Conservation (phyloP, 2,888 invertebrate species). For the Agrochola lota region DNA sequence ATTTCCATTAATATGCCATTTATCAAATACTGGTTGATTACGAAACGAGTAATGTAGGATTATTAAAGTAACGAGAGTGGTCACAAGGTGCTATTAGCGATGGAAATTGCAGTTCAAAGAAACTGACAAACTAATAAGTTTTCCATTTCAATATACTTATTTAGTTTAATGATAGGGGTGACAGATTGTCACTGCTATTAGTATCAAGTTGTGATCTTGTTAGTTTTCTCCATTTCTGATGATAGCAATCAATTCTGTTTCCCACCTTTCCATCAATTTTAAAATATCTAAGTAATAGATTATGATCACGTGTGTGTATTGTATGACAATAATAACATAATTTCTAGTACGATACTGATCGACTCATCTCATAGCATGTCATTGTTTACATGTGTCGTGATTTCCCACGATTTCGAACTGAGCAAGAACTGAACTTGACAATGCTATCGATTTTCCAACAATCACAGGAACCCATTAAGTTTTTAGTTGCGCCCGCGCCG, state of each 20-base stretch:
- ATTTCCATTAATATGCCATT: conserved; percentile 19
- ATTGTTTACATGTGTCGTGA: conserved; percentile 73
- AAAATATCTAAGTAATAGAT: conserved; percentile 22
- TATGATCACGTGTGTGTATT: conserved; percentile 44
- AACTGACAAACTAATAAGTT: conserved; percentile 41
- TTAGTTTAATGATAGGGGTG: conserved; percentile 48
- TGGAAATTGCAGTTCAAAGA: conserved; percentile 32
- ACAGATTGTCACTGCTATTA: conserved; percentile 35
- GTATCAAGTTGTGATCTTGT: conserved; percentile 30
- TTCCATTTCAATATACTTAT: conserved; percentile 47
- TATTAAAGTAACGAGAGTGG: conserved; percentile 37
- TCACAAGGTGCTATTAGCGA: conserved; percentile 27
- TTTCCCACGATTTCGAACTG: conserved; percentile 85
- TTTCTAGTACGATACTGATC: conserved; percentile 69
- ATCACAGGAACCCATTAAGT: conserved; percentile 68
- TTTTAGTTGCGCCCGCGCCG: conserved; percentile 66
- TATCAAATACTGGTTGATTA: conserved; percentile 28
- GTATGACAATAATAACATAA: conserved; percentile 51
- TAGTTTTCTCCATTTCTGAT: conserved; percentile 57
- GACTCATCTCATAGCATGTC: conserved; percentile 59
- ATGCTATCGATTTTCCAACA: conserved; percentile 74
- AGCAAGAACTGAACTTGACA: conserved; percentile 76
- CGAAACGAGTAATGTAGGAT: not conserved
- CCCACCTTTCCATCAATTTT: conserved; percentile 49
- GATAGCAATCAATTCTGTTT: conserved; percentile 36